Percentiles rank a stretch among this genome's conserved stretches.
Conservation (phyloP, 1,140 invertebrate genomes). For the Trichogramma pretiosum region DNA sequence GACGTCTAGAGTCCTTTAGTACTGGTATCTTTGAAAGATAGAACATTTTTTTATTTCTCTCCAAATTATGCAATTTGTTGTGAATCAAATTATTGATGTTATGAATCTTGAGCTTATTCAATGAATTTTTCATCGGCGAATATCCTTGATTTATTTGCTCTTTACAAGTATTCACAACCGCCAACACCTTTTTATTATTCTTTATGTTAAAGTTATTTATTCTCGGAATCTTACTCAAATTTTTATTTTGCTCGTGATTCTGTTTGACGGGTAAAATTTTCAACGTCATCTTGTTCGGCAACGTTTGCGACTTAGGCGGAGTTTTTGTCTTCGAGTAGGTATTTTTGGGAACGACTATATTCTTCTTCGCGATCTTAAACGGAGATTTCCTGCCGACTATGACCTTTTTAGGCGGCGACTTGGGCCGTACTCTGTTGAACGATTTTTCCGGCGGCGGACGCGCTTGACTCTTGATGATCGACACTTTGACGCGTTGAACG, state of each 20-base stretch:
- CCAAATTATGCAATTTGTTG: neutral
- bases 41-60: neutral
- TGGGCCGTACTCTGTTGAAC: slow-evolving; percentile 27
- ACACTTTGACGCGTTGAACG: neutral
- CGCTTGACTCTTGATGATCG: neutral
- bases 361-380: slow-evolving; percentile 30
- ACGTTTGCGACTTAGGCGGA: no score
- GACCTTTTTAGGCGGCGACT: slow-evolving; percentile 35
- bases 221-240: neutral
- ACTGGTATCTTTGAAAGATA: slow-evolving; percentile 34
- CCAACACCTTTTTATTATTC: neutral
- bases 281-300: no score
- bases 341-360: slow-evolving; percentile 17
- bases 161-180: neutral
- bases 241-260: neutral
- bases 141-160: neutral
- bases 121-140: neutral
- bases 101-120: neutral
- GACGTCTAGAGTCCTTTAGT: slow-evolving; percentile 22
- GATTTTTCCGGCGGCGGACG: no score
- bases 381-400: slow-evolving; percentile 31
- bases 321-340: slow-evolving; percentile 10
- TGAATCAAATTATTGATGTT: neutral
- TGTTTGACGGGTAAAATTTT: neutral
- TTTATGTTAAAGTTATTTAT: neutral